Evolutionary conservation across 2,113 vertebrate genomes (phyloP).

Genomic region (Apaloderma vittatum): DNA sequence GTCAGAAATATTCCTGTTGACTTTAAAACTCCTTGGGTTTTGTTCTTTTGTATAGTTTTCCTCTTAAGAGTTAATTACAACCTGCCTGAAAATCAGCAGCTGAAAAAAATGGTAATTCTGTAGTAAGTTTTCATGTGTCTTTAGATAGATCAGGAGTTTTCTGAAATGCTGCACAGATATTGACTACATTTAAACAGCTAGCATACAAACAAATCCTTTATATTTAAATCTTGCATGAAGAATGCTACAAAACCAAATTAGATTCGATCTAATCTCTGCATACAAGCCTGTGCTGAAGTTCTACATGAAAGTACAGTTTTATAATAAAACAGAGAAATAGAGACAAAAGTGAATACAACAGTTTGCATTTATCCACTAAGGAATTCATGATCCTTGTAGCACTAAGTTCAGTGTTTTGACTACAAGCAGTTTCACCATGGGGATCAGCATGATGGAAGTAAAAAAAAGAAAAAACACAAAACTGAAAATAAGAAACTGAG

Average conservation of each 20-base stretch:
- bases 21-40: neutral
- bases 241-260: neutral
- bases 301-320: neutral
- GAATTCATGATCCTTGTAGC: conserved; percentile 28
- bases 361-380: neutral
- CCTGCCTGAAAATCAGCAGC: neutral
- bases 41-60: neutral
- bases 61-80: neutral
- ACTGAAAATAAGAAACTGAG: neutral
- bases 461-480: neutral
- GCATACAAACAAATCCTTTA: conserved; percentile 24
- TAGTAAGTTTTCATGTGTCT: neutral
- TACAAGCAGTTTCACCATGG: conserved; percentile 1
- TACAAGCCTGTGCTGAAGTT: neutral
- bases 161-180: conserved; percentile 2
- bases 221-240: conserved; percentile 21
- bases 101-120: neutral
- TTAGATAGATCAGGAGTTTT: neutral
- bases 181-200: conserved; percentile 11
- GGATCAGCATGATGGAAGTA: neutral
- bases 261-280: neutral
- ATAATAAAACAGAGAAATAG: neutral
- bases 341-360: neutral
- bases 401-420: neutral
- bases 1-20: neutral